phyloP scores from a whole-genome alignment of 2,113 vertebrate genomes.

The Gadus macrocephalus region DNA sequence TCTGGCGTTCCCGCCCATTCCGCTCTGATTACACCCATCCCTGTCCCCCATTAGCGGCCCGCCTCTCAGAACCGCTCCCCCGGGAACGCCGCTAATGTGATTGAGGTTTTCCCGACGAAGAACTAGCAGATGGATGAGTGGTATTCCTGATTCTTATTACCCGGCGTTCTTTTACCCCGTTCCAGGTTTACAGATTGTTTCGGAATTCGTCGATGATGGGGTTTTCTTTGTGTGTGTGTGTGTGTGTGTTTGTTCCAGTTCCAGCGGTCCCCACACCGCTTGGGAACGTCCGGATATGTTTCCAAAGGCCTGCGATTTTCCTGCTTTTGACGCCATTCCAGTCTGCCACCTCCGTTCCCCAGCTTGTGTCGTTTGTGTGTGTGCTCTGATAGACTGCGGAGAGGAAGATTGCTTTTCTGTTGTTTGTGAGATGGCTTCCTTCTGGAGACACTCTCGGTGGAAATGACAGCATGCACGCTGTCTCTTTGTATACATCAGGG shows the following conservation, averaged over 20 bases:
- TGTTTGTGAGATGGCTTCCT: no score
- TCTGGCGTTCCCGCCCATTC: constrained; percentile 59
- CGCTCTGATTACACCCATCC: constrained; percentile 72
- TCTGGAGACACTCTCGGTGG: no score
- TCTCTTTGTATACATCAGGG: no score
- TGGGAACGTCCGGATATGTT: constrained; percentile 18
- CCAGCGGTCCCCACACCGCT: constrained; percentile 12
- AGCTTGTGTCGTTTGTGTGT: constrained; percentile 17
- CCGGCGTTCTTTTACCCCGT: constrained; percentile 20
- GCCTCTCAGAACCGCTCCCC: constrained; percentile 49
- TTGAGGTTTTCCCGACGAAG: constrained; percentile 49
- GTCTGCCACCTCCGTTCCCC: constrained; percentile 8
- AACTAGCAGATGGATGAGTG: constrained; percentile 56
- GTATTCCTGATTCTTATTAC: constrained; percentile 23
- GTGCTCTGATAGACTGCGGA: neutral
- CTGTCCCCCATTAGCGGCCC: constrained; percentile 67
- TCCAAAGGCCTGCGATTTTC: no score
- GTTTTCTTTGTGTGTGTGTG: no score
- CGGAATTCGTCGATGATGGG: neutral
- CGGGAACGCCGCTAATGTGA: constrained; percentile 42
- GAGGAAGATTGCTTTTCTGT: no score
- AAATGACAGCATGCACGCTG: no score
- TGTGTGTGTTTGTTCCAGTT: constrained; percentile 3
- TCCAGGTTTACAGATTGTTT: constrained; percentile 23
- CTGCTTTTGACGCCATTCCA: constrained; percentile 19